A percentile compares a stretch with the other conserved stretches of the same genome.
Evolutionary conservation across 2,888 invertebrate species (phyloP).

Genomic region (Theretra japonica): DNA sequence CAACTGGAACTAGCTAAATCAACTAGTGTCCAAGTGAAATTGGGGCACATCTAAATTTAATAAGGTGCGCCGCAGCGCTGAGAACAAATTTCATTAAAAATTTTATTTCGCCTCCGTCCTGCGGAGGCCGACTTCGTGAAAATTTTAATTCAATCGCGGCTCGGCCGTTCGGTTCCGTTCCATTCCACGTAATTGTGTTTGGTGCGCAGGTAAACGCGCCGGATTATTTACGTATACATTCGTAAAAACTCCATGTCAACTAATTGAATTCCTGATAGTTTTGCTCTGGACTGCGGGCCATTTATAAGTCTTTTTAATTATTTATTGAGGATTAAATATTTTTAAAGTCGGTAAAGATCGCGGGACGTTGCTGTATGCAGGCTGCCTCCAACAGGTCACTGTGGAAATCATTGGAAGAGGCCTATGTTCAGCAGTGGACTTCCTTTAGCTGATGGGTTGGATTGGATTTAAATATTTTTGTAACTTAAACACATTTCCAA

Average conservation of each 20-base stretch:
- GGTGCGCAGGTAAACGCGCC: neutral
- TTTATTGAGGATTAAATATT: too few relatives aligned
- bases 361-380: too few relatives aligned
- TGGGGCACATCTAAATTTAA: conserved; percentile 54
- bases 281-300: neutral
- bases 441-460: too few relatives aligned
- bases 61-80: conserved; percentile 38
- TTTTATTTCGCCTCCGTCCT: conserved; percentile 38
- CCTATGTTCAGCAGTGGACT: too few relatives aligned
- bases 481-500: too few relatives aligned
- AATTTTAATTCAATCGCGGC: conserved; percentile 41
- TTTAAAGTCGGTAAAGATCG: too few relatives aligned
- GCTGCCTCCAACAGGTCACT: too few relatives aligned
- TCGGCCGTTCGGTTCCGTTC: conserved; percentile 20
- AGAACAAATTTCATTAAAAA: conserved; percentile 50
- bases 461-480: too few relatives aligned
- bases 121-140: conserved; percentile 35
- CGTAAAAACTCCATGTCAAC: neutral
- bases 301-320: neutral
- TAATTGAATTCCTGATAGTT: neutral
- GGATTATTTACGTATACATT: conserved; percentile 8
- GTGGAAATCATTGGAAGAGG: too few relatives aligned
- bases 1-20: conserved; percentile 31
- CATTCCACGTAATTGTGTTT: conserved; percentile 24
- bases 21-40: conserved; percentile 39